Percentiles rank a stretch among this genome's conserved stretches.
phyloP scores from a whole-genome alignment of 2,113 vertebrate species.

The Phasianus colchicus region DNA sequence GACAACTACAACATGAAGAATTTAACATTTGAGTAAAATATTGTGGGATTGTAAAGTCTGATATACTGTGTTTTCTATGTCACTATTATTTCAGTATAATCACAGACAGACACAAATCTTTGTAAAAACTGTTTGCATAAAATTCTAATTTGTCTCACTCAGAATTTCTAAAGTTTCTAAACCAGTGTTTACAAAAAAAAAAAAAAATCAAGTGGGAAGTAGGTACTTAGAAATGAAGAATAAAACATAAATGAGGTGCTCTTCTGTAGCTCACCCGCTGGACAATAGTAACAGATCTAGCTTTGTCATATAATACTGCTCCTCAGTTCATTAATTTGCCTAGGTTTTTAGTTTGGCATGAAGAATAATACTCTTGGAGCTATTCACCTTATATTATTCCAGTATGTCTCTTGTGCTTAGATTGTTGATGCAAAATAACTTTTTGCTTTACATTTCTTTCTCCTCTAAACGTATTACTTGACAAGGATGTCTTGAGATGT shows the following conservation, averaged over 20 bases:
- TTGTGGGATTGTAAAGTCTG: background rate
- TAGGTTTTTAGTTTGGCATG: background rate
- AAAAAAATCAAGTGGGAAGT: background rate
- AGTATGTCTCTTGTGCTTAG: background rate
- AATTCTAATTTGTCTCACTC: background rate
- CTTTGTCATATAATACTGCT: background rate
- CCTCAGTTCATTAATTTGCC: background rate
- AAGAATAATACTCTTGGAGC: background rate
- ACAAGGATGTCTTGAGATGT: background rate
- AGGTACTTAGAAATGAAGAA: background rate
- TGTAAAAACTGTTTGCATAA: background rate
- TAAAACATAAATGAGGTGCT: background rate
- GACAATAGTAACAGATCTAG: accelerated
- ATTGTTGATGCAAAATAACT: background rate
- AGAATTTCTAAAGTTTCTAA: background rate
- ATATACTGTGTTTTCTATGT: background rate
- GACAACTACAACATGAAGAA: background rate
- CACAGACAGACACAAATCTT: background rate
- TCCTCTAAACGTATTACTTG: background rate
- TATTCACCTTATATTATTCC: background rate
- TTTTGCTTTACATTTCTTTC: background rate
- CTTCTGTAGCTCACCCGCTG: background rate
- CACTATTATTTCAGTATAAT: background rate
- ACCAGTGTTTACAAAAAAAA: background rate
- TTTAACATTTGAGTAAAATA: background rate